Percentiles rank a stretch among this genome's conserved stretches.
Evolutionary conservation across 2,888 invertebrate species (phyloP).

Genomic region (Drosophila demipolita): DNA sequence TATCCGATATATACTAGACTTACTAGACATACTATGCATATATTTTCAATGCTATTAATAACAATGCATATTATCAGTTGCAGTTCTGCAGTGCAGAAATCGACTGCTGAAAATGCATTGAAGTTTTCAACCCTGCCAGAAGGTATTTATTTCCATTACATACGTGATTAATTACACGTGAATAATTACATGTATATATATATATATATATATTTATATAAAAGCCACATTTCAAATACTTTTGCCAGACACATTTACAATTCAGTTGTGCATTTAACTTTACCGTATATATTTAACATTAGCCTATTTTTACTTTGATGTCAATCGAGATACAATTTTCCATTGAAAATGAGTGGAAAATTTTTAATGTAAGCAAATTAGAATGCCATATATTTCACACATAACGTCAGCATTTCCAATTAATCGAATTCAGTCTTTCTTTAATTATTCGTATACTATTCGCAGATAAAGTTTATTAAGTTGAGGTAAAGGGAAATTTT

Average conservation of each 20-base stretch:
- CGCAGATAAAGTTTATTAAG: not conserved
- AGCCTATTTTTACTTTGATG: slow-evolving; percentile 44
- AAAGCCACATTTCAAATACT: slow-evolving; percentile 6
- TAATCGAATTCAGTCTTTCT: not conserved
- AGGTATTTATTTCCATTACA: slow-evolving; percentile 41
- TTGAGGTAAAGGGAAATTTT: slow-evolving; percentile 9
- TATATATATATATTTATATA: not conserved
- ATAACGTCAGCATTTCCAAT: not conserved
- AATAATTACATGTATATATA: slow-evolving; percentile 42
- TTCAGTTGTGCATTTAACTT: slow-evolving; percentile 12
- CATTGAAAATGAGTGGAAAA: too few relatives aligned
- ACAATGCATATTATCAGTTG: not conserved
- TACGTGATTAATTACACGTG: slow-evolving; percentile 48
- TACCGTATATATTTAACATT: slow-evolving; percentile 3
- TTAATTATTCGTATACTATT: not conserved
- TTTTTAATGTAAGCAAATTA: not conserved
- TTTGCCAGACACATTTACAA: slow-evolving; percentile 24
- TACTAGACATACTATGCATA: too few relatives aligned
- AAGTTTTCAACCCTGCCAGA: slow-evolving; percentile 19
- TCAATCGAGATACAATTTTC: slow-evolving; percentile 38
- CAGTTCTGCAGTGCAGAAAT: slow-evolving; percentile 10
- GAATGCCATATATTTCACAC: not conserved
- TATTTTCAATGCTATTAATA: not conserved
- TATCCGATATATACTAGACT: not conserved
- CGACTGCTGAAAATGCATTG: slow-evolving; percentile 21